Percentiles rank a stretch among this genome's conserved stretches.
Evolutionary conservation across 2,888 invertebrate genomes (phyloP).

Genomic region (Tryphoninae sp.): DNA sequence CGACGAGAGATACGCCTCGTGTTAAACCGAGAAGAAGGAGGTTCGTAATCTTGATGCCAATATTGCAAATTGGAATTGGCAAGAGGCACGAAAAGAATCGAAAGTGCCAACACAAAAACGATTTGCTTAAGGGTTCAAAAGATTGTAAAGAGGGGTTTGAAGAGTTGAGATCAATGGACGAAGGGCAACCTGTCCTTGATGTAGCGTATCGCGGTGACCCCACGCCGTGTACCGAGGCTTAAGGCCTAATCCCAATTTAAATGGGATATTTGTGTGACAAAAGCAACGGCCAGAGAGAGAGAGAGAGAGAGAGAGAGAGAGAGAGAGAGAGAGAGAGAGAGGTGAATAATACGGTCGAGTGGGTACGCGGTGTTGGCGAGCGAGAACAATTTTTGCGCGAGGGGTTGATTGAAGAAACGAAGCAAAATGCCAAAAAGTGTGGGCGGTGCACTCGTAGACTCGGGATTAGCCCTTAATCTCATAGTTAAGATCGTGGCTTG

Average conservation of each 20-base stretch:
- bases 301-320: neutral
- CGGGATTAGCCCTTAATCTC: slow-evolving; percentile 68
- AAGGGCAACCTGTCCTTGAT: slow-evolving; percentile 55
- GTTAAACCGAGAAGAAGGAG: no score
- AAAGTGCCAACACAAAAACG: slow-evolving; percentile 25
- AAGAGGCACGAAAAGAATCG: no score
- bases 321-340: neutral
- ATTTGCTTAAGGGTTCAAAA: slow-evolving; percentile 26
- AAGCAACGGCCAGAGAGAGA: slow-evolving; percentile 48
- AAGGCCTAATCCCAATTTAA: slow-evolving; percentile 74
- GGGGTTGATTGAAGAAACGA: slow-evolving; percentile 3
- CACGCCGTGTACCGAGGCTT: slow-evolving; percentile 35
- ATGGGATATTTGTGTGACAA: slow-evolving; percentile 70
- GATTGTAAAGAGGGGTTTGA: neutral
- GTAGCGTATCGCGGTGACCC: slow-evolving; percentile 57
- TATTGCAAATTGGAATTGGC: slow-evolving; percentile 64
- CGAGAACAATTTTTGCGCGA: no score
- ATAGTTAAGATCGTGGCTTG: slow-evolving; percentile 61
- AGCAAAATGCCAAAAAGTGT: slow-evolving; percentile 49
- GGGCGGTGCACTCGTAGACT: slow-evolving; percentile 68
- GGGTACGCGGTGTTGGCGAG: no score
- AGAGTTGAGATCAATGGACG: slow-evolving; percentile 18
- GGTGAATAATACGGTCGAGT: neutral
- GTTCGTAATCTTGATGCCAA: slow-evolving; percentile 59
- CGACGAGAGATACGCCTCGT: neutral